Evolutionary conservation across 35 echinoderm and acorn worm genomes (phyloP).

Genomic region (Lytechinus variegatus): DNA sequence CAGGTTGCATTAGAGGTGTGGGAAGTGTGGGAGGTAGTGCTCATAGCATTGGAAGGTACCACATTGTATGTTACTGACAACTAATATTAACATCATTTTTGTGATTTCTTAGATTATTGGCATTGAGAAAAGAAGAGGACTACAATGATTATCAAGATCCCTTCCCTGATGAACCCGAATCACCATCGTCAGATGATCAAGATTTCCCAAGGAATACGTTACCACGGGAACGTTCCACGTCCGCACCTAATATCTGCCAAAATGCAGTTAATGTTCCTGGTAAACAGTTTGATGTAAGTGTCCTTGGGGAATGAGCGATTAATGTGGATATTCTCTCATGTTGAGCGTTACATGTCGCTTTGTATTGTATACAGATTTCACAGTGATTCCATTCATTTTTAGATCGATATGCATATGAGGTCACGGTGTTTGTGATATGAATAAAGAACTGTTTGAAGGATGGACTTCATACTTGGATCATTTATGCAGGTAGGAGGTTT

Average conservation of each 20-base stretch:
- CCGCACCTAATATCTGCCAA: slow-evolving; percentile 89
- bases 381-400: no score
- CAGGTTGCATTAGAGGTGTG: not conserved
- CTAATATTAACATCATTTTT: not conserved
- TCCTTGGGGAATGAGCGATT: not conserved
- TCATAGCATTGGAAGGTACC: not conserved
- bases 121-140: slow-evolving; percentile 28
- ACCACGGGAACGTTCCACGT: slow-evolving; percentile 86
- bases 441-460: no score
- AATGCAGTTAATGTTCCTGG: slow-evolving; percentile 84
- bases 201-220: slow-evolving; percentile 66
- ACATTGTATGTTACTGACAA: not conserved
- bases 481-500: no score
- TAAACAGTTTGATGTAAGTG: slow-evolving; percentile 60
- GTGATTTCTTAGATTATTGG: slow-evolving; percentile 21
- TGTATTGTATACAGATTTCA: no score
- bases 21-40: not conserved
- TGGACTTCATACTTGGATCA: no score
- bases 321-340: no score
- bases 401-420: no score
- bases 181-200: slow-evolving; percentile 56
- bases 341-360: no score
- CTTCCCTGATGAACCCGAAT: slow-evolving; percentile 60
- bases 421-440: no score
- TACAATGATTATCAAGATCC: slow-evolving; percentile 10